Conservation (phyloP, 2,888 invertebrate genomes). For the Meloe dianella region DNA sequence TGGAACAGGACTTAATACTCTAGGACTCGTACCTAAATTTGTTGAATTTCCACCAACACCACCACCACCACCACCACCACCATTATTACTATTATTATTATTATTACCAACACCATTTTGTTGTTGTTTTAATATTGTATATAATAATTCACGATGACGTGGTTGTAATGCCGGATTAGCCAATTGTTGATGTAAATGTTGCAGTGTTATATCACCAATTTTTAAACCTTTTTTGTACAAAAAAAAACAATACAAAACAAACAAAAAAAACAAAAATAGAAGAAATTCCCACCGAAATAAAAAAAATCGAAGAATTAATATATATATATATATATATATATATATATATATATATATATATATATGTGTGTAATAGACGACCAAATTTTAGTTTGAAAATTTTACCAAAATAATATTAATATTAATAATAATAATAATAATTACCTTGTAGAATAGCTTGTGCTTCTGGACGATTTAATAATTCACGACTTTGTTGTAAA, state of each 20-base stretch:
- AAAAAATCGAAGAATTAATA: too few relatives aligned
- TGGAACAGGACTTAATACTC: constrained; percentile 57
- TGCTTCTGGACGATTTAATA: constrained; percentile 76
- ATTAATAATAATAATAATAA: constrained; percentile 22
- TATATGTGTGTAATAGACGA: constrained; percentile 1
- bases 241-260: constrained; percentile 9
- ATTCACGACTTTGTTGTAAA: constrained; percentile 65
- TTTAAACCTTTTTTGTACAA: constrained; percentile 65
- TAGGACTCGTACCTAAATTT: constrained; percentile 51
- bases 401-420: not conserved
- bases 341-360: too few relatives aligned
- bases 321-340: too few relatives aligned
- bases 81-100: constrained; percentile 4
- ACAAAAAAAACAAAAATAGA: not conserved
- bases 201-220: constrained; percentile 77
- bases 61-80: constrained; percentile 35
- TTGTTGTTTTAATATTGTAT: constrained; percentile 69
- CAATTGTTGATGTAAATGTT: constrained; percentile 78
- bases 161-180: constrained; percentile 75
- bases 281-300: not conserved
- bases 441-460: constrained; percentile 78
- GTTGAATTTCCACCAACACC: too few relatives aligned
- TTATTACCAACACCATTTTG: constrained; percentile 34
- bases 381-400: not conserved
- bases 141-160: constrained; percentile 74